Evolutionary conservation across 2,888 invertebrate species (phyloP).

Genomic region (Drosophila atripex): DNA sequence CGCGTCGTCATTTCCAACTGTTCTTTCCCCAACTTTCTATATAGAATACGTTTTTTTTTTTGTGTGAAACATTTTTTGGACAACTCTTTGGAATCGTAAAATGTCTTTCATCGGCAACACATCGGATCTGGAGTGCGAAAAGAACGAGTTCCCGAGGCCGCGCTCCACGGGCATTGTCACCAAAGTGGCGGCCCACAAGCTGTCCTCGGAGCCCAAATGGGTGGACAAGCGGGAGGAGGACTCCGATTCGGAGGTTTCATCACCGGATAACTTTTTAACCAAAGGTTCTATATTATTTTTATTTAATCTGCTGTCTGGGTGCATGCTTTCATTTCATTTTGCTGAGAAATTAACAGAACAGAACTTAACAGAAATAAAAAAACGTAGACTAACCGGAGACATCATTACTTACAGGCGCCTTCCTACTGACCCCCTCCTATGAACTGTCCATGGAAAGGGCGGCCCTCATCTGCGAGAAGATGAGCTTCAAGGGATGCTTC

Average conservation of each 20-base stretch:
- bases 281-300: conserved; percentile 85
- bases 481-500: conserved; percentile 94
- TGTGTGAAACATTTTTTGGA: neutral
- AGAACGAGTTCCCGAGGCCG: conserved; percentile 77
- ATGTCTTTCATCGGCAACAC: conserved; percentile 83
- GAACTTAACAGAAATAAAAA: no score
- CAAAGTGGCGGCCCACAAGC: conserved; percentile 81
- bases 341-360: neutral
- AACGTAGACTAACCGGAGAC: conserved; percentile 17
- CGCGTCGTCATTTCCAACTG: neutral
- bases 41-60: conserved; percentile 8
- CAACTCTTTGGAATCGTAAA: conserved; percentile 3
- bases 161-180: conserved; percentile 78
- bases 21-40: conserved; percentile 6
- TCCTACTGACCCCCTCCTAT: conserved; percentile 93
- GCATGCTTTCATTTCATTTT: conserved; percentile 18
- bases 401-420: conserved; percentile 86
- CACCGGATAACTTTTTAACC: conserved; percentile 90
- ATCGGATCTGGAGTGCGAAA: conserved; percentile 83
- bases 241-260: conserved; percentile 91
- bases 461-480: conserved; percentile 93
- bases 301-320: neutral
- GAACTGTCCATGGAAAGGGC: conserved; percentile 94
- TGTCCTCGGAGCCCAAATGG: conserved; percentile 82
- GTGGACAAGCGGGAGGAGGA: conserved; percentile 87